Evolutionary conservation across 1,140 invertebrate genomes (phyloP), one percentile per base, ranked within the genome.

Genomic region (Drosophila saltans): DNA sequence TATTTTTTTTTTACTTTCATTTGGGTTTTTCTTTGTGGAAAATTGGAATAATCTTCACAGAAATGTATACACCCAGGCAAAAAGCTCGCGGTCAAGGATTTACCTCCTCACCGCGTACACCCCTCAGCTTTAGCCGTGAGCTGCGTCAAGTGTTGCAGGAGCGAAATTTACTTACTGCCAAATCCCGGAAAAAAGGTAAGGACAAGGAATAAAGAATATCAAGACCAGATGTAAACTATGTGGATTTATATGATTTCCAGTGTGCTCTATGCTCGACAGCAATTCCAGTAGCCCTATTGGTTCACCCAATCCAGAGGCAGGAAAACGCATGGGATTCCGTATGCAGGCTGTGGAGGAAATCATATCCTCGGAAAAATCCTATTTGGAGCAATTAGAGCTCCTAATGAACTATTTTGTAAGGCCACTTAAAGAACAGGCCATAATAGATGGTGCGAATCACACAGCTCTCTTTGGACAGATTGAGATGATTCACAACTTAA

Each of bases 401-500:
- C 93, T 96, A 9, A 94, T 95, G 84, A 94, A 95, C 92, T 96
- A 92, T 90, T 97, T 96, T 90, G 94, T 96, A 92, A 93, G 93
- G 43, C 96, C 96, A 2, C 91, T 96, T 6, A 89, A 94, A 59
- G 93, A 95, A 63, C 94, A 93, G 66, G 94, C 94, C 58, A 91
- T 96, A 9, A 91, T 96, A 7, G 93, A 94, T 70, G 92, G 94
- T 58, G 84, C 93, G 70, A 92, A 93, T n/a, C 93, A 95, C 72
- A 92, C 93, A 11, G 93, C 93, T 36, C 88, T 96, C 26, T 96
- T 96, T 92, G 95, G 96, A 59, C 95, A 96, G 83, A 94, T 96
- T 64, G 94, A 95, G 74, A 95, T 95, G 64, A 94, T 97, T n/a
- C 94, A 95, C 71, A 94, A 95, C 77, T 93, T 97, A 2, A 96